A percentile compares a stretch with the other conserved stretches of the same genome.
phyloP scores from a whole-genome alignment of 2,113 vertebrate species.

The Panurus biarmicus region DNA sequence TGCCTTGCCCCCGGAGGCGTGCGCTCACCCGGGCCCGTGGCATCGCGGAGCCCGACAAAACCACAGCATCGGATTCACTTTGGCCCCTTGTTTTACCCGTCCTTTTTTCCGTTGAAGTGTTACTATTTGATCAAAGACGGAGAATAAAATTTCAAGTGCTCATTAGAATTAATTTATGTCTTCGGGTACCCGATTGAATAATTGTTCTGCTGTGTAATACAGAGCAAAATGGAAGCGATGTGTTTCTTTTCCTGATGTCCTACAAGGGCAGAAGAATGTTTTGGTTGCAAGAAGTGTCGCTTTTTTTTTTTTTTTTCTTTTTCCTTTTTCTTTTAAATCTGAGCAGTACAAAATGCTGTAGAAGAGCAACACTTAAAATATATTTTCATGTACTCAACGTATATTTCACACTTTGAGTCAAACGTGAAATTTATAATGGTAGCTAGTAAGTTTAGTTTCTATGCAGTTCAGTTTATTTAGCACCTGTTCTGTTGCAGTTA shows the following conservation, averaged over 20 bases:
- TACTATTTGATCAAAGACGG: rapidly evolving
- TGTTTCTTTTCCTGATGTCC: not conserved
- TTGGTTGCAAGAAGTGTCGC: not conserved
- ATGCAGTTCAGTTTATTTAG: not conserved
- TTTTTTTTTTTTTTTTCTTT: not conserved
- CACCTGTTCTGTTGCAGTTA: not conserved
- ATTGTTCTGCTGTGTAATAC: not conserved
- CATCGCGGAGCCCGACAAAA: rapidly evolving
- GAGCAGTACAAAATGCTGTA: too few species aligned
- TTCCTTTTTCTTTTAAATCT: rapidly evolving
- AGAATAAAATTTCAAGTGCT: not conserved
- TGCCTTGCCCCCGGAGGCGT: rapidly evolving
- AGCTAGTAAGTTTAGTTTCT: not conserved
- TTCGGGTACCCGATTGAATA: not conserved
- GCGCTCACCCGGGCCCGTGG: not conserved
- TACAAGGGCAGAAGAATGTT: not conserved
- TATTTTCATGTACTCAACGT: not conserved
- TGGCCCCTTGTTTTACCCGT: not conserved
- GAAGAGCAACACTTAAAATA: not conserved
- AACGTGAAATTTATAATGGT: not conserved
- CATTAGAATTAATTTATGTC: not conserved
- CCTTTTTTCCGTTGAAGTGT: rapidly evolving
- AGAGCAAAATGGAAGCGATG: not conserved
- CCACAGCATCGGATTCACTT: rapidly evolving
- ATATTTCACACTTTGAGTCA: not conserved